A percentile compares a stretch with the other conserved stretches of the same genome.
Evolutionary conservation across 1,140 invertebrate species (phyloP).

Genomic region (Amyelois transitella): DNA sequence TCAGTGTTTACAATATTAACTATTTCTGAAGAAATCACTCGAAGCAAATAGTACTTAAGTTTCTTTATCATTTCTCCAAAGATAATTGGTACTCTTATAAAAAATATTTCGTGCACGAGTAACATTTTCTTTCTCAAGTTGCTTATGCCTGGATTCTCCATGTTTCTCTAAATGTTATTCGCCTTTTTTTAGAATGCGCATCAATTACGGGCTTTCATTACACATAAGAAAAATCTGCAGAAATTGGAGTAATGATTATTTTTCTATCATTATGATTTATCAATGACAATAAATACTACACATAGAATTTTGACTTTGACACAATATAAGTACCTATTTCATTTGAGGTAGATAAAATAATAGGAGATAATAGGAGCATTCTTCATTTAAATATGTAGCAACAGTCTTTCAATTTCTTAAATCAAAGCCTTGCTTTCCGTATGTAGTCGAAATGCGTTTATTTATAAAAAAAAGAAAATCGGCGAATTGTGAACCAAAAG

Average conservation of each 20-base stretch:
- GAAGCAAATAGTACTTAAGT: not conserved
- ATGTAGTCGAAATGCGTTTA: too few species aligned
- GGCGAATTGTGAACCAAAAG: too few species aligned
- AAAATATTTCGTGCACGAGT: not conserved
- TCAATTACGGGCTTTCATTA: too few species aligned
- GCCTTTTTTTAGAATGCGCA: not conserved
- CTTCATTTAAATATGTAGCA: too few species aligned
- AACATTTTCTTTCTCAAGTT: not conserved
- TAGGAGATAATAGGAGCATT: too few species aligned
- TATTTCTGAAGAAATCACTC: not conserved
- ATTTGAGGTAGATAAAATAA: too few species aligned
- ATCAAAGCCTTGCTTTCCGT: too few species aligned
- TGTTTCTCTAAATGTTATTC: not conserved
- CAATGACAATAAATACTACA: not conserved
- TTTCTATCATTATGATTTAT: not conserved
- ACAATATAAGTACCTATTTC: too few species aligned
- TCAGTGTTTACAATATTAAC: conserved; percentile 13
- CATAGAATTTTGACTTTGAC: not conserved
- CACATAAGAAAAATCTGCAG: too few species aligned
- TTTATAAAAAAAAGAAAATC: too few species aligned
- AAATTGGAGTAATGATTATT: too few species aligned
- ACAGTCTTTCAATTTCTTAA: too few species aligned
- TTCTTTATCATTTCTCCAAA: not conserved
- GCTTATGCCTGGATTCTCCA: not conserved
- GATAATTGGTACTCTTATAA: not conserved